Evolutionary conservation across 2,797 vertebrate species (phyloP).

Genomic region (Mycteria americana): DNA sequence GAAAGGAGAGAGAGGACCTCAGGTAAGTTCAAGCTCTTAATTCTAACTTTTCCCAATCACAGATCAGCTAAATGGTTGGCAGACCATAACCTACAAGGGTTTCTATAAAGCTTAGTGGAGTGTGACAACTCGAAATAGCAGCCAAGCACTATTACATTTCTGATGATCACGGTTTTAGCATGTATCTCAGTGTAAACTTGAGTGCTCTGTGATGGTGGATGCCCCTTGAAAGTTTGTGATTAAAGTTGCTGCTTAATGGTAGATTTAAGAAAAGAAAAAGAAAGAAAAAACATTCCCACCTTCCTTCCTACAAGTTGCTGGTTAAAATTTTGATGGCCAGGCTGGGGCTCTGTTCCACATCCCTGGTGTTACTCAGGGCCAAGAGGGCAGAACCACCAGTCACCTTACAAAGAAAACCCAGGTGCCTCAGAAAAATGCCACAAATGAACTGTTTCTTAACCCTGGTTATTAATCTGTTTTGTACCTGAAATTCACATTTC

Average conservation of each 20-base stretch:
- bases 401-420: neutral
- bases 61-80: neutral
- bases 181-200: neutral
- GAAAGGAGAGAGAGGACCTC: constrained; percentile 90
- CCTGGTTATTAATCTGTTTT: neutral
- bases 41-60: neutral
- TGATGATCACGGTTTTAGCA: neutral
- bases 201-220: neutral
- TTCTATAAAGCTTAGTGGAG: neutral
- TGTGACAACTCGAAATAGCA: neutral
- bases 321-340: neutral
- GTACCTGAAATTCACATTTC: neutral
- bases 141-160: neutral
- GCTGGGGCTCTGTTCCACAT: neutral
- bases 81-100: neutral
- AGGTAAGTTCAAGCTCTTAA: constrained; percentile 77
- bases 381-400: neutral
- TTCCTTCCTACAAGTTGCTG: neutral
- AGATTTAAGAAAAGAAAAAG: neutral
- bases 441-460: neutral
- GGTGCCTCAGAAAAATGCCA: neutral
- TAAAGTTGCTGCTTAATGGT: neutral
- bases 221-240: neutral
- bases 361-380: neutral
- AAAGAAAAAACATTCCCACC: too few species aligned